These are phyloP conservation scores for Latrodectus hesperus DNA, from an alignment of 2,888 invertebrate genomes.

Conservation along the genomic window DNA sequence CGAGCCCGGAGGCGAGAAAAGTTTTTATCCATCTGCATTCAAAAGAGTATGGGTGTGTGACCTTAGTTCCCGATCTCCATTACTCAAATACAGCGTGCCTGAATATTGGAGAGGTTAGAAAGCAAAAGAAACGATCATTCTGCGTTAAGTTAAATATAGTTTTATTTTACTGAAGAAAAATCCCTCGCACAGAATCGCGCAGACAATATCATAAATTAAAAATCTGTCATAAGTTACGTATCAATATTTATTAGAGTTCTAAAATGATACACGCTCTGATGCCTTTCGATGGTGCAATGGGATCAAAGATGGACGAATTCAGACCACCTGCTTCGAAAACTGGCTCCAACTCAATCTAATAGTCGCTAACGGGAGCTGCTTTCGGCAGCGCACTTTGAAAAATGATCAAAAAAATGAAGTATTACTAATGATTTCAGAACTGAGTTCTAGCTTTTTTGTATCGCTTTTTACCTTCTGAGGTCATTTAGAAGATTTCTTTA, in stretches of 20 bases:
- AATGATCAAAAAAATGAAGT: constrained; percentile 37
- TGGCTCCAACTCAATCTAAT: constrained; percentile 41
- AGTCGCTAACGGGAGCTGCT: neutral
- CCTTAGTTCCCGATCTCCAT: constrained; percentile 48
- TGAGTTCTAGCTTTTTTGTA: constrained; percentile 30
- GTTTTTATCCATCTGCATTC: constrained; percentile 59
- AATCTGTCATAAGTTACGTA: neutral
- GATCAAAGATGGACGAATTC: constrained; percentile 6
- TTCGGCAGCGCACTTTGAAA: constrained; percentile 27
- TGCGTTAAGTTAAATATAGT: constrained; percentile 40
- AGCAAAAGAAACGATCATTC: constrained; percentile 42
- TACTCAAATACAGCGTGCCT: constrained; percentile 52
- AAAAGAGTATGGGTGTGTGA: constrained; percentile 36
- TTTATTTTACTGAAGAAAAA: constrained; percentile 19
- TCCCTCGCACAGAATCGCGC: neutral
- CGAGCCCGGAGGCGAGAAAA: constrained; percentile 24
- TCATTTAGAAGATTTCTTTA: neutral
- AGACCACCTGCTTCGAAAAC: constrained; percentile 63
- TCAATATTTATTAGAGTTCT: constrained; percentile 40
- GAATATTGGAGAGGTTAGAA: constrained; percentile 52
- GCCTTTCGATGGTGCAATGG: constrained; percentile 22
- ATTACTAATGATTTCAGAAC: constrained; percentile 39
- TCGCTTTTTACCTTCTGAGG: constrained; percentile 18
- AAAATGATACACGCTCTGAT: constrained; percentile 28
- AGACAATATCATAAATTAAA: constrained; percentile 28